Conservation (phyloP, 2,888 invertebrate species). For the Scaptomyza tumidula region DNA sequence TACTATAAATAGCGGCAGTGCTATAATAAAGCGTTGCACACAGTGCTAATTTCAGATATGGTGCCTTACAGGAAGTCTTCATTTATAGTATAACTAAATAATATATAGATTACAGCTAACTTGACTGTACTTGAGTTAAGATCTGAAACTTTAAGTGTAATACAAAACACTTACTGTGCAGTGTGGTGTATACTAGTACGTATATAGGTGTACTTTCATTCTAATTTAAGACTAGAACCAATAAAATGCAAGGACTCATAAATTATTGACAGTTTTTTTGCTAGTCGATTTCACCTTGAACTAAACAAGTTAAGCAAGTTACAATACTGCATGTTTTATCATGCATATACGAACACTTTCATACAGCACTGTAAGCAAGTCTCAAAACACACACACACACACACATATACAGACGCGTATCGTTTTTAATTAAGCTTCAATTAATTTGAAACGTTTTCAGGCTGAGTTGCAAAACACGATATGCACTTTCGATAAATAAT, state of each 20-base stretch:
- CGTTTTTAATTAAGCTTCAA: constrained; percentile 55
- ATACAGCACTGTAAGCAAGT: constrained; percentile 17
- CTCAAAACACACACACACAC: constrained; percentile 13
- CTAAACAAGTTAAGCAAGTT: constrained; percentile 6
- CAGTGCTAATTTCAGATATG: not conserved
- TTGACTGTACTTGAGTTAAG: too few relatives aligned
- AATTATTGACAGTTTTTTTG: constrained; percentile 30
- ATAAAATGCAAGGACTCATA: constrained; percentile 15
- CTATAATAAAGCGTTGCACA: too few relatives aligned
- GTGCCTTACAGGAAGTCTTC: not conserved
- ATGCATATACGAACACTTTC: constrained; percentile 2
- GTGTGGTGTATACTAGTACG: not conserved
- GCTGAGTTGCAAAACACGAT: constrained; percentile 36
- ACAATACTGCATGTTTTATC: not conserved
- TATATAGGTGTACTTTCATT: not conserved
- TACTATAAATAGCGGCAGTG: constrained; percentile 2
- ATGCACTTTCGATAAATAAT: constrained; percentile 30
- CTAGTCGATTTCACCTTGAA: constrained; percentile 6
- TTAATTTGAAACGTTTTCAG: constrained; percentile 37
- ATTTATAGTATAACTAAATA: too few relatives aligned
- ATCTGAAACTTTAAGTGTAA: too few relatives aligned
- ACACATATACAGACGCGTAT: constrained; percentile 18
- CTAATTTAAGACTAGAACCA: not conserved
- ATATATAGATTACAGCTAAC: too few relatives aligned
- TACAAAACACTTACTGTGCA: not conserved